Base-by-base conservation (phyloP, 2,113 vertebrate genomes). In the Macroglossus sobrinus region DNA sequence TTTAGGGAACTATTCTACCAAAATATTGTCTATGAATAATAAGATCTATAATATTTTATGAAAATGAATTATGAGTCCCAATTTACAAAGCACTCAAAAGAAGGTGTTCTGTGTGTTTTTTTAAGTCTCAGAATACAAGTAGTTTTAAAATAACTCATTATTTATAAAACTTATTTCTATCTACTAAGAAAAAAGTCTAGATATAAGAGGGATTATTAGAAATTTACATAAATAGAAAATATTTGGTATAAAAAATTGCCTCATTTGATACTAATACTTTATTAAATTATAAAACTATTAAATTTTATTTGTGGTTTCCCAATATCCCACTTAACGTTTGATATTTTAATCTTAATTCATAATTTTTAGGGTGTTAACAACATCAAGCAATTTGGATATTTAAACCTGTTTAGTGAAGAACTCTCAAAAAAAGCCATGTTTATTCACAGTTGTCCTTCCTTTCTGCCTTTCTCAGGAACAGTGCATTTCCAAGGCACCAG, bases 1-100 rank as follows among this genome's bases (percentile, higher is more conserved):
- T 86, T 97, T 96, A 92, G 85, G 89, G 88, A 97, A 55, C 22
- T 74, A 74, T 78, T 85, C 43, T 21, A 94, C 16, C 55, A 79
- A 82, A 95, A 78, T 78, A 69, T 72, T 82, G 9, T 47, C 91
- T 86, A 82, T 94, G 63, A 95, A 81, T 85, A 96, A 78, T 81
- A 94, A 76, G 24, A 80, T 66, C 30, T 88, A 12, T 95, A 64
- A 63, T 79, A 71, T 78, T 96, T 93, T 92, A 55, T 93, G 55
- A 81, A 71, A 76, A 22, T 86, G 8, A 4, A 68, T 84, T 93
- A 57, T 79, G 64, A 61, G 16, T 71, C 33, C 15, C 45, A 93
- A 85, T 28, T 75, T 89, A 78, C 5, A 91, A 28, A 85, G 14
- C 33, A 55, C 40, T 80, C 47, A 78, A 75, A 90, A 82, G n/a